Evolutionary conservation across 2,113 vertebrate species (phyloP).

Genomic region (Scolopax mira): DNA sequence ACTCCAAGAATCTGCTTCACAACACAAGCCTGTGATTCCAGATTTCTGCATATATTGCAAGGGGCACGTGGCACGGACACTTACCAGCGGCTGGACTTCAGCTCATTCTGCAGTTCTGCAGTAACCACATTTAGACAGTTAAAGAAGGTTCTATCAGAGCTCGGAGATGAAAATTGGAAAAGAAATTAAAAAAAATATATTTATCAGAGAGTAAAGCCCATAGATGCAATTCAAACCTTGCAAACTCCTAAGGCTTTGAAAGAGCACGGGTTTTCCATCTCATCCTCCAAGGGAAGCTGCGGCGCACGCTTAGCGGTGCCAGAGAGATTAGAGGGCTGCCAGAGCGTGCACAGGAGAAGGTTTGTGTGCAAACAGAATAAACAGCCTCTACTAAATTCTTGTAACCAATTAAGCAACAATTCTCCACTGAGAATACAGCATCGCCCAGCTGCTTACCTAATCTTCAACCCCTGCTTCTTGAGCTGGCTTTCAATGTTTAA

Average conservation of each 20-base stretch:
- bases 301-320: background rate
- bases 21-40: background rate
- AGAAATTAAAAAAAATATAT: background rate
- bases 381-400: background rate
- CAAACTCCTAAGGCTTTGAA: background rate
- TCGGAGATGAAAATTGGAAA: background rate
- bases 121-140: background rate
- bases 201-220: background rate
- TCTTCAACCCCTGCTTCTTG: background rate
- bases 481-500: background rate
- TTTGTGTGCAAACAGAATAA: background rate
- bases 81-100: background rate
- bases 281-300: background rate
- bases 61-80: background rate
- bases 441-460: background rate
- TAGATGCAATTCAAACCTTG: background rate
- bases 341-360: conserved; percentile 5
- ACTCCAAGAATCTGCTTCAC: background rate
- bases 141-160: background rate
- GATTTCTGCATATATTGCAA: background rate
- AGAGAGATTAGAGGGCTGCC: background rate
- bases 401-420: conserved; percentile 9
- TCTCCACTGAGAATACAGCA: background rate
- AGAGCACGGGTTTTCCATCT: background rate
- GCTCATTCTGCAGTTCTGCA: rapidly evolving